Conservation (phyloP, 92 coral and sea anemone species). For the Virgularia gustaviana region DNA sequence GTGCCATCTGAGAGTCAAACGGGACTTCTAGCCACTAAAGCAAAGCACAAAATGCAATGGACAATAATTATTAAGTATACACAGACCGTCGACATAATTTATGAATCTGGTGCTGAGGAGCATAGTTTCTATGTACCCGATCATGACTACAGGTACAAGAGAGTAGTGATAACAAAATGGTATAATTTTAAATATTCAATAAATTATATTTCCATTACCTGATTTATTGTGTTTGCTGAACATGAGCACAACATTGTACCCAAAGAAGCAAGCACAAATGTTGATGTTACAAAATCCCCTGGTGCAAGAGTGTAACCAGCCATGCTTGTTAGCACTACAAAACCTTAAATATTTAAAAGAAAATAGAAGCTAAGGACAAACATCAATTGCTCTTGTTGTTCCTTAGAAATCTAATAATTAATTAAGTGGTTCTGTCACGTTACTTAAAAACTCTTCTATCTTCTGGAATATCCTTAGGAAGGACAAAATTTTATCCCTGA, state of each 20-base stretch:
- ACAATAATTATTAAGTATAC: too few species aligned
- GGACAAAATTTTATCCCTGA: too few species aligned
- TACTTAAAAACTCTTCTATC: too few species aligned
- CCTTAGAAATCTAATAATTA: not conserved
- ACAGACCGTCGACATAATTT: too few species aligned
- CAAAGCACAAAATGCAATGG: not conserved
- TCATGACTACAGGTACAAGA: not conserved
- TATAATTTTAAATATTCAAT: not conserved
- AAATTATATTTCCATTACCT: constrained; percentile 45
- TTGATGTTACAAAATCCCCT: constrained; percentile 61
- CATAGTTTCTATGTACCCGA: too few species aligned
- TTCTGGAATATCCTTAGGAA: too few species aligned
- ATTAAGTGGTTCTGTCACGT: too few species aligned
- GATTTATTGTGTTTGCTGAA: constrained; percentile 90
- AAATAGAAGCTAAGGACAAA: not conserved
- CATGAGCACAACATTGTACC: constrained; percentile 90
- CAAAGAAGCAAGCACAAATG: constrained; percentile 79
- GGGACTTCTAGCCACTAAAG: constrained; percentile 36
- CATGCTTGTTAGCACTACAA: constrained; percentile 94
- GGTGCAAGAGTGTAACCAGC: constrained; percentile 95
- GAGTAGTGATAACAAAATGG: not conserved
- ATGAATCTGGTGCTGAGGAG: too few species aligned
- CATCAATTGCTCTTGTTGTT: too few species aligned
- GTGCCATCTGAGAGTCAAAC: constrained; percentile 89
- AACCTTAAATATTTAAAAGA: constrained; percentile 42